These are phyloP conservation scores for Podocnemis expansa DNA, from an alignment of 2,113 vertebrate species.

Conservation along the genomic window DNA sequence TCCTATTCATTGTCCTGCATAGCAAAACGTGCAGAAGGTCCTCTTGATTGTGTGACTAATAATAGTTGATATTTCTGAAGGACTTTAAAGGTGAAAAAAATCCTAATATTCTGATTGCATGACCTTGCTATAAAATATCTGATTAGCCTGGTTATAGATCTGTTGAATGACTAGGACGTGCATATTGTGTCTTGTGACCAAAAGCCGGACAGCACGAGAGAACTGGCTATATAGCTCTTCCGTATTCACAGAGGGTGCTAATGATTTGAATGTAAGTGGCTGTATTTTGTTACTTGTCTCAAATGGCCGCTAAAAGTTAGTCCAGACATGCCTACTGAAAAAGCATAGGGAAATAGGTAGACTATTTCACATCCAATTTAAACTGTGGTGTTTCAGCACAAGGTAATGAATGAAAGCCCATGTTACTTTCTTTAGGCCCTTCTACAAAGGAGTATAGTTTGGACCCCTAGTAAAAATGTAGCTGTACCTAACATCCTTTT, in stretches of 20 bases:
- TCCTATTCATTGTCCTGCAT: background rate
- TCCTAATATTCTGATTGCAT: background rate
- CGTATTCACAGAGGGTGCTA: background rate
- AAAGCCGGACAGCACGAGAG: background rate
- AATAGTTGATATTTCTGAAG: background rate
- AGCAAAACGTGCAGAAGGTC: background rate
- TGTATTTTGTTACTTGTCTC: background rate
- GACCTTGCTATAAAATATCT: background rate
- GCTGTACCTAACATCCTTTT: background rate
- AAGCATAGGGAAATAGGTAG: background rate
- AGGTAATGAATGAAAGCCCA: background rate
- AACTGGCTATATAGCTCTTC: background rate
- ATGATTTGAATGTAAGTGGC: background rate
- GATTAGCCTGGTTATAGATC: background rate
- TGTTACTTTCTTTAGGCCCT: background rate
- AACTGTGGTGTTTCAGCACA: background rate
- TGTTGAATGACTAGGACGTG: background rate
- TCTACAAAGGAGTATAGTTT: background rate
- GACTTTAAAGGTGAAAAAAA: slow-evolving; percentile 3
- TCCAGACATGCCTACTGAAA: background rate
- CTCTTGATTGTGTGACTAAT: background rate
- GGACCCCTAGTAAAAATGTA: background rate
- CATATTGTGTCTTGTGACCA: background rate
- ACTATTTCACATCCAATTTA: background rate
- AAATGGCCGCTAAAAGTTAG: background rate